Base-by-base conservation (phyloP, 1,140 invertebrate genomes). In the Littorina saxatilis region DNA sequence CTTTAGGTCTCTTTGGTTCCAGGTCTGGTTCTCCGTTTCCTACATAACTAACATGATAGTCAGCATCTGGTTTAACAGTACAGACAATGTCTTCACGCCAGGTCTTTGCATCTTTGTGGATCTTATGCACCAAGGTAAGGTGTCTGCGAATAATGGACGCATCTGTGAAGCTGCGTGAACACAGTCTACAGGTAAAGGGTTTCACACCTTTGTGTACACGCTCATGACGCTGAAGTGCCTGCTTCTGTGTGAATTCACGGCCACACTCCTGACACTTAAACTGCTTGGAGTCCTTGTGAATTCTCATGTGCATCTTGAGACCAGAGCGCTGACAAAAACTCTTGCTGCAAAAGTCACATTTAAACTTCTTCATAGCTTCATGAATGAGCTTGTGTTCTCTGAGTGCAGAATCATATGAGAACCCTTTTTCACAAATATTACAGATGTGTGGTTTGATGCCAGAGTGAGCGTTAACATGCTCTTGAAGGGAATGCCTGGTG, bases 171-270 rank as follows among this genome's bases (percentile, higher is more conserved):
- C 93, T 93, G 86, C 95, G 94, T 58, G 93, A 90, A 89, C 94
- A 95, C 35, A 93, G 91, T 80, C 91, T 87, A 85, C 92, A 91
- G 11, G 86, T 89, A 92, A 98, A 99, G 0, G 98, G 98, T 88
- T 98, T 95, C 91, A 99, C 97, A 0, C 98, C 98, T 0, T 96
- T 97, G 91, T 99, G 98, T 2, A 98, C 99, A 68, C 98, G 94
- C 63, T 99, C 94, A 91, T 99, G 98, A 0, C 88, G 76, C 75
- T 86, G 84, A 2, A 89, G 77, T 20, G 88, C 88, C 73, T 89
- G 87, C 63, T 90, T 90, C 63, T 91, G 90, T n/a, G 88, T 89
- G 79, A 91, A 92, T 2, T 85, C 85, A 70, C 87, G 78, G 0
- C 87, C 88, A 85, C 91, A 92, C 35, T 87, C 82, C 29, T 50